phyloP scores from a whole-genome alignment of 2,113 vertebrate species.

The Hemiscyllium ocellatum region DNA sequence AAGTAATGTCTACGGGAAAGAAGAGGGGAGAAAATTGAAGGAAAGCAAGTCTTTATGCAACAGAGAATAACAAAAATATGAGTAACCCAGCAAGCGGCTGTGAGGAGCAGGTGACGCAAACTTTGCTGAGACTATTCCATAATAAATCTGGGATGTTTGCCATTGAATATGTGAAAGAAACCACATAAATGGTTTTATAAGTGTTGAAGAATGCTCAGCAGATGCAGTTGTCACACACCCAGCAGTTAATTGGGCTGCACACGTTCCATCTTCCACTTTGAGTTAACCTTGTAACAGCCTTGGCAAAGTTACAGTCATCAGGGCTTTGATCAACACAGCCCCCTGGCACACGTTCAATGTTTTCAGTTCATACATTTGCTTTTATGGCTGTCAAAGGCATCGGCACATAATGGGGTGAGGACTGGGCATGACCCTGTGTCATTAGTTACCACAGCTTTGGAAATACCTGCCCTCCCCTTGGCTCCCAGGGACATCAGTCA shows the following conservation, averaged over 20 bases:
- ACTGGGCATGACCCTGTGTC: neutral
- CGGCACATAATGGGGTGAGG: too few relatives aligned
- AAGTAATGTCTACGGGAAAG: neutral
- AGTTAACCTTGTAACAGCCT: constrained; percentile 6
- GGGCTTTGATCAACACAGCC: neutral
- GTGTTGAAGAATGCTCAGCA: neutral
- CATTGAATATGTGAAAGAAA: neutral
- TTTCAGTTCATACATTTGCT: neutral
- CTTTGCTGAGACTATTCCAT: neutral
- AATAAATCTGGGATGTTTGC: constrained; percentile 7
- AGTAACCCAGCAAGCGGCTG: neutral
- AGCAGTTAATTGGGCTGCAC: constrained; percentile 4
- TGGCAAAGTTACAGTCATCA: neutral
- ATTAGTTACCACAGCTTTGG: neutral
- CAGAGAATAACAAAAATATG: neutral
- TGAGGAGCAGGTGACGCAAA: neutral
- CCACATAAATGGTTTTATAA: constrained; percentile 24
- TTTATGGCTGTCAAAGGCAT: neutral
- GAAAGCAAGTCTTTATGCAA: neutral
- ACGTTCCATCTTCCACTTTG: neutral
- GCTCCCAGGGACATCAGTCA: neutral
- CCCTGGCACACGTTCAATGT: neutral
- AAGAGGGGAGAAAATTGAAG: neutral
- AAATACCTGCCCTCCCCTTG: neutral
- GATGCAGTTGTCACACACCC: neutral